Evolutionary conservation across 2,113 vertebrate species (phyloP).

Genomic region (Trogon melanurus): DNA sequence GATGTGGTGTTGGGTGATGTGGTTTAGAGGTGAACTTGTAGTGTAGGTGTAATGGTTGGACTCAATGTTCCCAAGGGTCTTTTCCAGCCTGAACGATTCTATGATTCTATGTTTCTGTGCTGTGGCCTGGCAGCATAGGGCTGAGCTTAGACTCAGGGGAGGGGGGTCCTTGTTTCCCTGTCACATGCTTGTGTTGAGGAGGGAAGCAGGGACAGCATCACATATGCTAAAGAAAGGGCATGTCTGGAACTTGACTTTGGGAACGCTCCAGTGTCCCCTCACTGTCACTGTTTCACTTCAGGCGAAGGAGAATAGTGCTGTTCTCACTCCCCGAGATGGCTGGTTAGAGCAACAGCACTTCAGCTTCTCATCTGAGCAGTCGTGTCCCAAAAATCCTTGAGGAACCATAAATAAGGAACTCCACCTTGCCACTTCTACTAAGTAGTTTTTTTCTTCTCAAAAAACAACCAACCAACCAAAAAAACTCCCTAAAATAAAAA

Average conservation of each 20-base stretch:
- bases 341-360: background rate
- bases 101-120: no score
- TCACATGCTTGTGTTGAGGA: rapidly evolving
- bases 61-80: no score
- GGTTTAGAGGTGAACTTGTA: no score
- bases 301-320: rapidly evolving
- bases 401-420: background rate
- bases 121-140: background rate
- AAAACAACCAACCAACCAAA: background rate
- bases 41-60: no score
- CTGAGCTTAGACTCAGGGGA: background rate
- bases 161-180: rapidly evolving
- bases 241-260: background rate
- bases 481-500: background rate
- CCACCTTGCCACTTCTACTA: background rate
- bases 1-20: no score
- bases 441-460: background rate
- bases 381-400: background rate
- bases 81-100: no score
- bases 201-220: background rate
- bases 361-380: background rate
- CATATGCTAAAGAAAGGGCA: background rate
- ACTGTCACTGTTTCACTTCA: background rate
- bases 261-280: background rate
- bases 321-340: background rate